A percentile compares a stretch with the other conserved stretches of the same genome.
Evolutionary conservation across 1,140 invertebrate species (phyloP).

Genomic region (Heliconius congener): DNA sequence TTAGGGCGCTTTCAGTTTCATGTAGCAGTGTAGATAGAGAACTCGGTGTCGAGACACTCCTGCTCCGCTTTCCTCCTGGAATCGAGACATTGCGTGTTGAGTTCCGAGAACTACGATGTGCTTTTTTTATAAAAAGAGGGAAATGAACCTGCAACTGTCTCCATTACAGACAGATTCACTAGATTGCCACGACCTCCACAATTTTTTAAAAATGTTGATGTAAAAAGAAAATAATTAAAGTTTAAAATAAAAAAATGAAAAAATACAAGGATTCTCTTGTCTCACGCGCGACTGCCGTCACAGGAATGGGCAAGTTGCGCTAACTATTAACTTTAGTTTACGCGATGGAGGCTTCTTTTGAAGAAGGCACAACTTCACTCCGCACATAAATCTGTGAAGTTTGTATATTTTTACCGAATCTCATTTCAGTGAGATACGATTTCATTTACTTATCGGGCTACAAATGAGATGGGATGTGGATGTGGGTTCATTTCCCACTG

Average conservation of each 20-base stretch:
- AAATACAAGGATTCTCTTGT: neutral
- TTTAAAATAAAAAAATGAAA: neutral
- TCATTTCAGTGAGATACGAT: neutral
- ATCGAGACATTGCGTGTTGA: too few species aligned
- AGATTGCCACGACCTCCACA: neutral
- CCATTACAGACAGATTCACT: too few species aligned
- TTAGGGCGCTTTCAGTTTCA: too few species aligned
- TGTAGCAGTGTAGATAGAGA: too few species aligned
- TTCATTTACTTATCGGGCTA: too few species aligned
- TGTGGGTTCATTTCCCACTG: too few species aligned
- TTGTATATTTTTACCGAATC: neutral
- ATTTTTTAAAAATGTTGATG: neutral
- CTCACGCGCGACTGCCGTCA: neutral
- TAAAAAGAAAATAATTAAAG: neutral
- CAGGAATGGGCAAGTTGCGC: neutral
- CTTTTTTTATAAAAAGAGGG: too few species aligned
- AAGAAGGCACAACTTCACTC: neutral
- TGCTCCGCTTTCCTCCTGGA: too few species aligned
- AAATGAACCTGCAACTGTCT: neutral
- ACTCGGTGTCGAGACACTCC: too few species aligned
- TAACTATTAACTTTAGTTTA: slow-evolving; percentile 13
- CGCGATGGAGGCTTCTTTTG: neutral
- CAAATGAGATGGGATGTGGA: too few species aligned
- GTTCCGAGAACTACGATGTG: too few species aligned
- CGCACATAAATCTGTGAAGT: slow-evolving; percentile 5